These are phyloP conservation scores for Trididemnum nubilum DNA, from an alignment of 23 tunicate species.

Conservation along the genomic window DNA sequence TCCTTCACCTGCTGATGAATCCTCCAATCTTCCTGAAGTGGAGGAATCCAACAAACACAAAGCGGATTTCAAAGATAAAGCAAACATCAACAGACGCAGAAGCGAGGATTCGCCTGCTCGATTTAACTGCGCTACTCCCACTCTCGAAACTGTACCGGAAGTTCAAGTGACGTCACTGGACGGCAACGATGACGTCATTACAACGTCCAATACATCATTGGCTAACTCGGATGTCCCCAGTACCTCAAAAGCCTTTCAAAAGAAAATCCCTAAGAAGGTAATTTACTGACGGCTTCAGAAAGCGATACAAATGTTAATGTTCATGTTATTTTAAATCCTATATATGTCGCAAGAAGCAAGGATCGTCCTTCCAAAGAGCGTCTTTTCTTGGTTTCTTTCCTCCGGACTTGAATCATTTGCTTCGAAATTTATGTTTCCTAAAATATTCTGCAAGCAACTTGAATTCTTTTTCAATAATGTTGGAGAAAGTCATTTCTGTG, in stretches of 20 bases:
- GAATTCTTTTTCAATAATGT: no score
- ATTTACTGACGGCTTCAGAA: no score
- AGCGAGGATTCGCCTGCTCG: neutral
- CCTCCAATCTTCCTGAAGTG: neutral
- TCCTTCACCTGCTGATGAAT: neutral
- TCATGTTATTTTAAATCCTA: no score
- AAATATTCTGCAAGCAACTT: no score
- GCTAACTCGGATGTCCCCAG: neutral
- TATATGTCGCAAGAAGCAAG: no score
- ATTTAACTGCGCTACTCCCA: neutral
- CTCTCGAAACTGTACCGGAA: constrained; percentile 31
- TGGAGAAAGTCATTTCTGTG: no score
- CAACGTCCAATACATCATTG: neutral
- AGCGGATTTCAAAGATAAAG: neutral
- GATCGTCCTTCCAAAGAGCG: no score
- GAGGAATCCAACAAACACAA: constrained; percentile 1
- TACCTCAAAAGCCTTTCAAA: neutral
- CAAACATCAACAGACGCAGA: neutral
- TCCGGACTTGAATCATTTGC: no score
- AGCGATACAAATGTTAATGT: no score
- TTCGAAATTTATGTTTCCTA: no score
- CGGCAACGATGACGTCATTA: constrained; percentile 2
- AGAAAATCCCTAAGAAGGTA: neutral
- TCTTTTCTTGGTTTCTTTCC: no score
- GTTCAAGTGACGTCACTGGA: neutral